phyloP scores from a whole-genome alignment of 1,140 invertebrate genomes.

The silkworm (Bombyx mori) region DNA sequence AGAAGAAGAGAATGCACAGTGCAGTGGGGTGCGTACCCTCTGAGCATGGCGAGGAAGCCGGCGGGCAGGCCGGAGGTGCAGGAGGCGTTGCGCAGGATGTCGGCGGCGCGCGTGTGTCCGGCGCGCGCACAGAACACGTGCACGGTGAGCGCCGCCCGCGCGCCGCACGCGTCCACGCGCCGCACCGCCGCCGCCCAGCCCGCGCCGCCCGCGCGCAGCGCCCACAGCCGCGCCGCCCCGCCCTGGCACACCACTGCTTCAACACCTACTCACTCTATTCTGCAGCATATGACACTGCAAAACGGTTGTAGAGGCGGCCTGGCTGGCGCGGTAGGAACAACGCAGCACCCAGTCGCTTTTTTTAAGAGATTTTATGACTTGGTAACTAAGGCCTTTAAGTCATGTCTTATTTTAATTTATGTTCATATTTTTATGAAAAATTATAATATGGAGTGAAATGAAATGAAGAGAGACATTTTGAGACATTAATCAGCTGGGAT shows the following conservation, averaged over 20 bases:
- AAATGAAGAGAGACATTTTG: no score
- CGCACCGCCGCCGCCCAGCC: slow-evolving; percentile 86
- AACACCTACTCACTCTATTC: no score
- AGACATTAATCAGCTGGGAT: no score
- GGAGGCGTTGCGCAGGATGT: slow-evolving; percentile 85
- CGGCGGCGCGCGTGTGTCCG: slow-evolving; percentile 81
- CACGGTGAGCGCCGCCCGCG: slow-evolving; percentile 91
- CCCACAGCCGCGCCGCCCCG: slow-evolving; percentile 76
- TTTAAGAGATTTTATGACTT: no score
- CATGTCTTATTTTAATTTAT: no score
- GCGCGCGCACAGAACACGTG: slow-evolving; percentile 95
- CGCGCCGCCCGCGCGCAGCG: slow-evolving; percentile 80
- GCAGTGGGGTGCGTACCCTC: slow-evolving; percentile 25
- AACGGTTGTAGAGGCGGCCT: no score
- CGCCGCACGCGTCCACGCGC: slow-evolving; percentile 84
- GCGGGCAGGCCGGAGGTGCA: slow-evolving; percentile 21
- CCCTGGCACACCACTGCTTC: slow-evolving; percentile 5
- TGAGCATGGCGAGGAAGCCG: slow-evolving; percentile 50
- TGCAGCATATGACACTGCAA: no score
- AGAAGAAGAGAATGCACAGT: background rate
- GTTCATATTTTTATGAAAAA: no score
- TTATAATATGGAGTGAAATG: no score
- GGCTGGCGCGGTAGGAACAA: no score
- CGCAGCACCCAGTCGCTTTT: no score
- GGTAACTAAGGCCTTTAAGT: no score